Evolutionary conservation across 2,113 vertebrate species (phyloP).

Genomic region (Ictalurus furcatus): DNA sequence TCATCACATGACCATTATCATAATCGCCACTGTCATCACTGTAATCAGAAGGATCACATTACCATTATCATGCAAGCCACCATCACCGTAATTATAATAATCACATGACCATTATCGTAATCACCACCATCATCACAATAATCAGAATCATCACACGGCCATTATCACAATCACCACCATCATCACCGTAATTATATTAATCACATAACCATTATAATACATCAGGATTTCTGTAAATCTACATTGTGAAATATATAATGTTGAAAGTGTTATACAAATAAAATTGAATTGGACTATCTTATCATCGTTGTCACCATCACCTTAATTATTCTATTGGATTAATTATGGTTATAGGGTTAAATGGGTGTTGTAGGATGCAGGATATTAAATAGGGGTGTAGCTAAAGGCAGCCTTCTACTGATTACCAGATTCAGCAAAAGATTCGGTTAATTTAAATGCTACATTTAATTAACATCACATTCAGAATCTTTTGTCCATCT

Average conservation of each 20-base stretch:
- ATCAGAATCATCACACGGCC: neutral
- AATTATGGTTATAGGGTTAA: neutral
- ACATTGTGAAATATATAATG: neutral
- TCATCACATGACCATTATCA: neutral
- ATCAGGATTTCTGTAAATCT: neutral
- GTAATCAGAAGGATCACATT: neutral
- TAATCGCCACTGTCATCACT: neutral
- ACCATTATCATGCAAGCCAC: neutral
- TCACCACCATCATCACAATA: neutral
- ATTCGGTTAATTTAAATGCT: neutral
- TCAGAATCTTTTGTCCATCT: too few relatives aligned
- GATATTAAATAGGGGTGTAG: neutral
- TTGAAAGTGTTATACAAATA: neutral
- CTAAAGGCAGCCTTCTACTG: neutral
- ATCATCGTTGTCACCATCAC: neutral
- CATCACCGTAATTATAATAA: too few relatives aligned
- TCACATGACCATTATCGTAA: too few relatives aligned
- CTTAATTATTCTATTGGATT: neutral
- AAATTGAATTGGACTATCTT: neutral
- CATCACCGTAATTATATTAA: neutral
- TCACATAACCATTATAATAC: too few relatives aligned
- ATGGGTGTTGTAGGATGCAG: neutral
- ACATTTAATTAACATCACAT: neutral
- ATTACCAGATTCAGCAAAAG: neutral
- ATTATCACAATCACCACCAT: neutral